Evolutionary conservation across 2,888 invertebrate species (phyloP), one percentile per base, ranked within the genome.

Genomic region (Mystacides longicornis): DNA sequence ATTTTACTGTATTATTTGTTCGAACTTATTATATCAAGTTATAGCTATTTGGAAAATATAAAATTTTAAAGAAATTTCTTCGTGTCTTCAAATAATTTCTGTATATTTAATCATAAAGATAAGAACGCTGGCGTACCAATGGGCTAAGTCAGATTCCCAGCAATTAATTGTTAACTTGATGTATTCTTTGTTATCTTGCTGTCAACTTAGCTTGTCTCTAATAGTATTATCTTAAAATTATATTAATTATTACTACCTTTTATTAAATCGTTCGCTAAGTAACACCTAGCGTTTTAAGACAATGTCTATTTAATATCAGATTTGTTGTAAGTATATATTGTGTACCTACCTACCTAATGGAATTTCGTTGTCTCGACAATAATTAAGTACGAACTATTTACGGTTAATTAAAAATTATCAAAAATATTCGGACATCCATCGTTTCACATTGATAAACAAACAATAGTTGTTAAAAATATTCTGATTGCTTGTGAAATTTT

Each of bases 81-180:
- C 14, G 14, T 37, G 37, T 37, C 37, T 37, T 37, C 14, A 37
- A 37, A 37, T 37, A n/a, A 16, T 37, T 37, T 37, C 37, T 37
- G 37, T 14, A 37, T 37, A 37, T 37, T 37, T 37, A 37, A 37
- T 37, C 37, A 37, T 37, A 37, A 14, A 37, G 37, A 37, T 37
- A 37, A 37, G 37, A n/a, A 16, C 16, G n/a, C 37, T 37, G 37
- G 16, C 37, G 16, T 37, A n/a, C 37, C 37, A 37, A 37, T 37
- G 37, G n/a, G 16, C 16, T 37, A 37, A 37, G 14, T 14, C 3
- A 37, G 4, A 37, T 37, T 37, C 37, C 37, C 37, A 37, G 37
- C 37, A 37, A 37, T 37, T 37, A 37, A 37, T 37, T 37, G 37
- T 37, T 37, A n/a, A 37, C n/a, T 37, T 37, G 37, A 37, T 37